phyloP scores from a whole-genome alignment of 2,797 vertebrate genomes.

The Coluber constrictor region DNA sequence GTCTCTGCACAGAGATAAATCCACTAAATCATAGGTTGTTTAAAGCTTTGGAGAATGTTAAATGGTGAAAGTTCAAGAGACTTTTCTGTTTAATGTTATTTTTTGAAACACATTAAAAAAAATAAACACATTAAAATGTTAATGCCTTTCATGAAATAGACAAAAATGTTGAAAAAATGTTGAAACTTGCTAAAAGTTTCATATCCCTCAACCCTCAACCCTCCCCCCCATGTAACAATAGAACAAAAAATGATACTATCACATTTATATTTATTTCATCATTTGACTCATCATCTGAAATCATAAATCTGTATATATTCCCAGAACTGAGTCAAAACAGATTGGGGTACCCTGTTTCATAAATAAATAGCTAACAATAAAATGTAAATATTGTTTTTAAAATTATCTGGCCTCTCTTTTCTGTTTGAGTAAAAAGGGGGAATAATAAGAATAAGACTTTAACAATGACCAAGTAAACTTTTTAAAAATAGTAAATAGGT shows the following conservation, averaged over 20 bases:
- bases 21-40: background rate
- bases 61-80: background rate
- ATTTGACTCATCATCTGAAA: background rate
- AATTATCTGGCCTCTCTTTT: background rate
- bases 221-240: background rate
- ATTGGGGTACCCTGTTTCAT: background rate
- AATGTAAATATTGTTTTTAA: background rate
- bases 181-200: background rate
- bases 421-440: background rate
- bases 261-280: background rate
- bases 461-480: background rate
- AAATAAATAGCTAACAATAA: background rate
- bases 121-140: background rate
- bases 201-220: background rate
- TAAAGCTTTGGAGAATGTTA: background rate
- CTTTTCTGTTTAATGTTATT: background rate
- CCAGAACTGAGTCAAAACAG: background rate
- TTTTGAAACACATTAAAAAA: background rate
- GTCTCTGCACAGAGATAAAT: background rate
- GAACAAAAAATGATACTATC: background rate
- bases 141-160: background rate
- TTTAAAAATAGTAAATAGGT: background rate
- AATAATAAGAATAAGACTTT: background rate
- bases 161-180: background rate
- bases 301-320: background rate